Percentiles rank a stretch among this genome's conserved stretches.
phyloP scores from a whole-genome alignment of 2,113 vertebrate genomes.

The Fulmarus glacialis region DNA sequence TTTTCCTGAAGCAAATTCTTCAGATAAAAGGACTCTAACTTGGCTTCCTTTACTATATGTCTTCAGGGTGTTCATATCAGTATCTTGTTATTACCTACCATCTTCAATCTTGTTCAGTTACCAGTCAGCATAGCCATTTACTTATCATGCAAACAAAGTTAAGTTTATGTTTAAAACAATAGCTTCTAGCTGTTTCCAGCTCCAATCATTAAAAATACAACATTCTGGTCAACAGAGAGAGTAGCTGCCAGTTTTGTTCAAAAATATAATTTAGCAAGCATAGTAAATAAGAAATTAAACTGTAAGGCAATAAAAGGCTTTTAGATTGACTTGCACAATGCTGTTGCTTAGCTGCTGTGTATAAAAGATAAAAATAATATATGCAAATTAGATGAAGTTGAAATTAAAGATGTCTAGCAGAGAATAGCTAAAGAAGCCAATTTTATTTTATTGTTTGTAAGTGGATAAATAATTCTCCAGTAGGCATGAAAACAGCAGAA shows the following conservation, averaged over 20 bases:
- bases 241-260: conserved; percentile 50
- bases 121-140: conserved; percentile 14
- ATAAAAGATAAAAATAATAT: conserved; percentile 72
- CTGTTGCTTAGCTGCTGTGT: conserved; percentile 33
- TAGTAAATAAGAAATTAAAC: conserved; percentile 50
- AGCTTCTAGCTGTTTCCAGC: conserved; percentile 26
- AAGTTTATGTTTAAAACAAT: conserved; percentile 47
- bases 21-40: neutral
- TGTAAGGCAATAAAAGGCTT: conserved; percentile 50
- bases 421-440: conserved; percentile 35
- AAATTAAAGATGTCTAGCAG: conserved; percentile 60
- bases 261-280: conserved; percentile 37
- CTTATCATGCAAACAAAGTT: conserved; percentile 27
- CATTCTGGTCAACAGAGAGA: conserved; percentile 43
- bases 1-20: neutral
- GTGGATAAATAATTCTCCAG: conserved; percentile 40
- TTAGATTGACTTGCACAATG: conserved; percentile 23
- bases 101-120: conserved; percentile 27
- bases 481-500: conserved; percentile 1
- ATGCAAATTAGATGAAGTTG: conserved; percentile 66
- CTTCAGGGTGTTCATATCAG: conserved; percentile 16
- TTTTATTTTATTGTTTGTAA: conserved; percentile 54
- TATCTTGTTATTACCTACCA: neutral
- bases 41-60: neutral
- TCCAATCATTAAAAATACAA: conserved; percentile 42